Evolutionary conservation across 2,113 vertebrate genomes (phyloP), one percentile per base, ranked within the genome.

Genomic region (Caranx melampygus): DNA sequence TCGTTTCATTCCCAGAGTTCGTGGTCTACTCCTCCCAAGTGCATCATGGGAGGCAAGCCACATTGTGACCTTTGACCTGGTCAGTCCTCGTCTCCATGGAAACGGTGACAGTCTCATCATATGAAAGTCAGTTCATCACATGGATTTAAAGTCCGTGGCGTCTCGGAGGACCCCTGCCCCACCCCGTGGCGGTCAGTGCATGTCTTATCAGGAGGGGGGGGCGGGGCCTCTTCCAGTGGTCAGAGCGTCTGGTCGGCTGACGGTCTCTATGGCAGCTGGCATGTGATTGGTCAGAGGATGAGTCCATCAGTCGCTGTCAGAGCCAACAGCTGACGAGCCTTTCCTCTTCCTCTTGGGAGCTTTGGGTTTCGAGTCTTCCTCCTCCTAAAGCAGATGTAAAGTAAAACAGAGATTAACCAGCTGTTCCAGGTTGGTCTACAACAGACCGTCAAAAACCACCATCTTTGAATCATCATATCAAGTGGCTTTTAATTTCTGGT

Each of bases 361-460:
- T 90, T 98, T 99, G 44, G 97, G 97, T 70, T 98, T 99, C 3
- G 97, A 95, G 89, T 97, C 97, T 74, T 98, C 97, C 42, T 98
- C 97, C 89, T 99, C 97, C 97, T 98, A 85, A 15, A 83, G 70
- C 12, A 66, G 47, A 18, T 1, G 4, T 4, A 47, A 18, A 18
- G 18, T 18, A 2, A 49, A 49, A 20, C 16, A 42, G 40, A 42
- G 35, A 7, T 42, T 42, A 42, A 42, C 40, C 2, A 10, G 11
- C 40, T 7, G 40, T 42, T 10, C 40, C 8, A 42, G 40, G 8
- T 37, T 37, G 26, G 26, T 26, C 26, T 1, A 26, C 26, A 26
- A 26, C 26, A 1, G 26, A 26, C 26, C 1, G 26, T 26, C 26
- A 26, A 26, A 26, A 26, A 26, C 26, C 26, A 26, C 26, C 26